These are phyloP conservation scores for Apis dorsata DNA, from an alignment of 1,140 invertebrate genomes.

Conservation along the genomic window DNA sequence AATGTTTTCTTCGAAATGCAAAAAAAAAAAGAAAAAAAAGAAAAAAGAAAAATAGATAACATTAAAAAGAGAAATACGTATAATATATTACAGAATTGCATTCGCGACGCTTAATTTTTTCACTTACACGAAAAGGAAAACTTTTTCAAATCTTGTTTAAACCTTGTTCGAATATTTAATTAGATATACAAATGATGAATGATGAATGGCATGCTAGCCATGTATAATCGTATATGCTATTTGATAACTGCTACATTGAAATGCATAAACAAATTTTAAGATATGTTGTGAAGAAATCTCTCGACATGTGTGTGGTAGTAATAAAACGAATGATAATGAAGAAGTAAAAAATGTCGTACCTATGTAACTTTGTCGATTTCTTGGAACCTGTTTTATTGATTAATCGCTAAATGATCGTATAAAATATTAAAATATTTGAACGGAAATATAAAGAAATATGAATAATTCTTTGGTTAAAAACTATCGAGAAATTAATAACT, in stretches of 20 bases:
- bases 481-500: neutral
- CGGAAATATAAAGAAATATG: neutral
- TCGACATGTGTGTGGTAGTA: neutral
- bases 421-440: too few species aligned
- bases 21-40: too few species aligned
- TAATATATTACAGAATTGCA: neutral
- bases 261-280: neutral
- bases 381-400: neutral
- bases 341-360: neutral
- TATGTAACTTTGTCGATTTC: neutral
- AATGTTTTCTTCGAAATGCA: too few species aligned
- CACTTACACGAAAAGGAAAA: too few species aligned
- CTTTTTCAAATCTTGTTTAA: neutral
- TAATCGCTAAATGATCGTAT: too few species aligned
- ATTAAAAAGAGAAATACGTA: neutral
- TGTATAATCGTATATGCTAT: neutral
- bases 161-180: slow-evolving; percentile 12
- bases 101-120: neutral
- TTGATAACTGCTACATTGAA: neutral
- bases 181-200: neutral
- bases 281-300: neutral
- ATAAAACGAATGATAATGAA: neutral
- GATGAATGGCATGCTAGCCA: neutral
- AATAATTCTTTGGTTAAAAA: neutral
- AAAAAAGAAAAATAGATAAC: neutral